These are phyloP conservation scores for Microtus oregoni DNA, from an alignment of 2,113 vertebrate genomes.

Conservation along the genomic window DNA sequence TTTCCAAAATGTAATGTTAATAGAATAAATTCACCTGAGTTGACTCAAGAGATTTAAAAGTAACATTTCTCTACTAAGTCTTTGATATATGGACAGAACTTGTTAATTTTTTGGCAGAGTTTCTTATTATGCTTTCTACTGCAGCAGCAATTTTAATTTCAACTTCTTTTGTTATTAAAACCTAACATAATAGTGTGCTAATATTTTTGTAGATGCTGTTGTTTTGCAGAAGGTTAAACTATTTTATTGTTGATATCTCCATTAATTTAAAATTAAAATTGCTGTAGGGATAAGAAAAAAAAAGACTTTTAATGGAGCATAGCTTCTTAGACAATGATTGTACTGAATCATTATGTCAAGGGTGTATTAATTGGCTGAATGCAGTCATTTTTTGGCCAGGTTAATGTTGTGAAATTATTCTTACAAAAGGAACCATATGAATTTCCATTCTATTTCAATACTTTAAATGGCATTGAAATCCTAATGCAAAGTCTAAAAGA, in stretches of 20 bases:
- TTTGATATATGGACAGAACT: constrained; percentile 8
- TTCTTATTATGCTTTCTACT: constrained; percentile 43
- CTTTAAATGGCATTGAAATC: constrained; percentile 79
- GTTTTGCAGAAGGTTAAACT: constrained; percentile 39
- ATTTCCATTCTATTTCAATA: constrained; percentile 83
- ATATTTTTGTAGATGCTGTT: neutral
- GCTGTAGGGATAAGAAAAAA: constrained; percentile 45
- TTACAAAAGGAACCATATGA: constrained; percentile 78
- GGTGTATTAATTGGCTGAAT: constrained; percentile 73
- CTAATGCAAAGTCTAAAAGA: constrained; percentile 67
- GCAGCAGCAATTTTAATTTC: constrained; percentile 58
- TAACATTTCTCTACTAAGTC: neutral
- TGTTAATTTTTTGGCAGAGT: constrained; percentile 14
- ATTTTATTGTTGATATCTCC: constrained; percentile 66
- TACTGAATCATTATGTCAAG: constrained; percentile 65
- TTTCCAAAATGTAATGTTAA: constrained; percentile 58
- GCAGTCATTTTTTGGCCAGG: constrained; percentile 76
- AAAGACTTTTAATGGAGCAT: constrained; percentile 72
- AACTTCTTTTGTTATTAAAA: constrained; percentile 38
- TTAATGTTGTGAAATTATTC: constrained; percentile 84
- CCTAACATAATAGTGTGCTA: constrained; percentile 3
- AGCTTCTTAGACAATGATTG: constrained; percentile 69
- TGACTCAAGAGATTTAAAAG: constrained; percentile 18
- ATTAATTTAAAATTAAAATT: constrained; percentile 75
- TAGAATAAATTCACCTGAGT: constrained; percentile 57